Evolutionary conservation across 2,888 invertebrate genomes (phyloP), one percentile per base, ranked within the genome.

Genomic region (Andrena bucephala): DNA sequence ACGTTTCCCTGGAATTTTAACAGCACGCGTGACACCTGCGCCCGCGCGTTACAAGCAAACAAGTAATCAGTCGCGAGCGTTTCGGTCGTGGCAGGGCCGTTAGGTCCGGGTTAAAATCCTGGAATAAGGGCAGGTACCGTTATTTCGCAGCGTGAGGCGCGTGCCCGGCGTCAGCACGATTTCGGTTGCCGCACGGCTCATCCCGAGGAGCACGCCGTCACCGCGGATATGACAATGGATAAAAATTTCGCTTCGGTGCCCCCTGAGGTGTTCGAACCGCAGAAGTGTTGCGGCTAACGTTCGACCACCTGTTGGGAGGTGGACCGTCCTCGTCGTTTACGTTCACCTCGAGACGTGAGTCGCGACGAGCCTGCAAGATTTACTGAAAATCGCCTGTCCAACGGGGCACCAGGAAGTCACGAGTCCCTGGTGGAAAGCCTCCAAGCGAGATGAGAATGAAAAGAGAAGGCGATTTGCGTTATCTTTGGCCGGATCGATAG

Each of bases 71-170:
- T 50, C 7, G 31, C 60, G 57, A 65, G 33, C 63, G 68, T 78
- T 69, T 72, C 16, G 52, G 33, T 8, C 36, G 54, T 7, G 20
- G 54, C 42, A 7, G 6, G 69, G 69, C 70, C 66, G 74, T 77
- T 77, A 77, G 70, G 70, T 29, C 29, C 68, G 83, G 77, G 73
- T 80, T 71, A 77, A 87, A 85, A 83, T 87, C 83, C 67, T 70
- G 62, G 77, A 78, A 75, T 69, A 81, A 77, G 67, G 72, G 66
- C 77, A 72, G 81, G 86, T 86, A 77, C 89, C 90, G 91, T 91
- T 91, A 91, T 77, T 81, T 80, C 89, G 70, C 91, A 91, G 92
- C 91, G 78, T 91, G 89, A 84, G 91, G 88, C 91, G 81, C 92
- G 92, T 91, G 92, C 91, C 91, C 73, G 75, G 83, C 87, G 89